phyloP scores from a whole-genome alignment of 2,113 vertebrate species.

The Lontra canadensis region DNA sequence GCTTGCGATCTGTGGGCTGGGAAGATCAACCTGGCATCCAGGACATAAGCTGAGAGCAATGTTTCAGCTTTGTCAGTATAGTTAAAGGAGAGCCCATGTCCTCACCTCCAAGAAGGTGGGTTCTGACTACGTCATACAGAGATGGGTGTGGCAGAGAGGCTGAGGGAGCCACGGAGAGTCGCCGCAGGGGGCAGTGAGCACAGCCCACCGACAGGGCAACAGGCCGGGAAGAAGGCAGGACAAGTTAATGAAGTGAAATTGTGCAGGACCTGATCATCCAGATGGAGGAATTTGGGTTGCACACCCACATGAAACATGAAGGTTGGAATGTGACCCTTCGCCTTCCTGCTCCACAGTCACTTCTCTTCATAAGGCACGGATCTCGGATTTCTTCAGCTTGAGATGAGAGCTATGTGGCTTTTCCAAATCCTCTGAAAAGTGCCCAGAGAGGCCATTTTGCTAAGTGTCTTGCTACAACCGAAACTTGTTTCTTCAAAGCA shows the following conservation, averaged over 20 bases:
- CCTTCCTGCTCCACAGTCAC: background rate
- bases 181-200: background rate
- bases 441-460: background rate
- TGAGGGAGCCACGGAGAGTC: background rate
- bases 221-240: background rate
- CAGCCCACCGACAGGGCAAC: accelerated
- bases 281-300: background rate
- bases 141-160: background rate
- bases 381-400: background rate
- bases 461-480: background rate
- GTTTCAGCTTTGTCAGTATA: background rate
- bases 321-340: background rate
- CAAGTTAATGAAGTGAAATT: background rate
- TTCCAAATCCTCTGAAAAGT: conserved; percentile 15
- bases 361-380: background rate
- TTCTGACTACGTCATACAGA: background rate
- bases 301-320: background rate
- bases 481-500: conserved; percentile 9
- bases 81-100: background rate
- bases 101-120: background rate
- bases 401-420: background rate
- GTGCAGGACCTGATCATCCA: background rate
- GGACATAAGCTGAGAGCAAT: background rate
- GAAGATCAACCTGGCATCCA: background rate
- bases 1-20: background rate